phyloP scores from a whole-genome alignment of 2,888 invertebrate species.

The Diplazon laetatorius region DNA sequence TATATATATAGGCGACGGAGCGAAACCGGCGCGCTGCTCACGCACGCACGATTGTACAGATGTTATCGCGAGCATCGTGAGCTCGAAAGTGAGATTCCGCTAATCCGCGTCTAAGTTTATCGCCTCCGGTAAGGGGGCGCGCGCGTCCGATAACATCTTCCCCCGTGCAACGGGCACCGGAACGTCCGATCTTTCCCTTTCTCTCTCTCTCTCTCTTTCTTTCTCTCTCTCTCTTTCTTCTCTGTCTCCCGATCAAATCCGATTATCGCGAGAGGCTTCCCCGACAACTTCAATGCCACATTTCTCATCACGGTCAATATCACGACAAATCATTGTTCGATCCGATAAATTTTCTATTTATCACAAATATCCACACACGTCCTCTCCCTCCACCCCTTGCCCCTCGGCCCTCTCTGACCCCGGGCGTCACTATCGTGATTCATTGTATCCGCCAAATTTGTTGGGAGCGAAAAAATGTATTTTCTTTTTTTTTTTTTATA shows the following conservation, averaged over 20 bases:
- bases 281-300: constrained; percentile 13
- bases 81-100: constrained; percentile 74
- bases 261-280: constrained; percentile 44
- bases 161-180: constrained; percentile 48
- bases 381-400: too few species aligned
- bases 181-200: constrained; percentile 41
- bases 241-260: constrained; percentile 47
- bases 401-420: too few species aligned
- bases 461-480: too few species aligned
- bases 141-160: constrained; percentile 67
- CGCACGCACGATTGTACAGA: constrained; percentile 71
- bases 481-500: too few species aligned
- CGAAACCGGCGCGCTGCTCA: constrained; percentile 52
- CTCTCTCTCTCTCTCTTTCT: constrained; percentile 42
- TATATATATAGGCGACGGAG: constrained; percentile 60
- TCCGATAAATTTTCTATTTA: constrained; percentile 5
- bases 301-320: background rate
- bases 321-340: constrained; percentile 20
- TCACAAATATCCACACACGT: too few species aligned
- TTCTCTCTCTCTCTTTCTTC: constrained; percentile 36
- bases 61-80: constrained; percentile 72
- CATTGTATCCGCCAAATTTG: too few species aligned
- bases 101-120: constrained; percentile 81
- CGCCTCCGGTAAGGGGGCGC: constrained; percentile 68
- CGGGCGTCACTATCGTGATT: too few species aligned